Evolutionary conservation across 2,888 invertebrate species (phyloP).

Genomic region (Drepana falcataria): DNA sequence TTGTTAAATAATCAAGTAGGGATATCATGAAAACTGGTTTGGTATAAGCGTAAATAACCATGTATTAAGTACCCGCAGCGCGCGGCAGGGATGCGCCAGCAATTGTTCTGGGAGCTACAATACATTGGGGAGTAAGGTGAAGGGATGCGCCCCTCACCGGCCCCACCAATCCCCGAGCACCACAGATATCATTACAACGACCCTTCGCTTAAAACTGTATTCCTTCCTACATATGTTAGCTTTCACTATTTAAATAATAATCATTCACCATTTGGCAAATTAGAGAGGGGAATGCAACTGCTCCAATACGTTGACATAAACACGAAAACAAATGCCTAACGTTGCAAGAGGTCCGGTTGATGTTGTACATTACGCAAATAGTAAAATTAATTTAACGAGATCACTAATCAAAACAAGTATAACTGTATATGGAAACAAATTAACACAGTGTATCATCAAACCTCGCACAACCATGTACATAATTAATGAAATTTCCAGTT

Average conservation of each 20-base stretch:
- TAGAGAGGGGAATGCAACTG: slow-evolving; percentile 48
- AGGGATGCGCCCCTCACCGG: slow-evolving; percentile 55
- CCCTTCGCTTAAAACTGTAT: slow-evolving; percentile 45
- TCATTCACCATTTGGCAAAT: slow-evolving; percentile 51
- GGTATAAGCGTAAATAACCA: slow-evolving; percentile 42
- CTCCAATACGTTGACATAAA: not conserved
- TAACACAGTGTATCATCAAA: slow-evolving; percentile 59
- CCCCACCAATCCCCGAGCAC: slow-evolving; percentile 56
- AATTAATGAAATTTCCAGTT: slow-evolving; percentile 76
- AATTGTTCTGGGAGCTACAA: slow-evolving; percentile 23
- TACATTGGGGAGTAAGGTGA: slow-evolving; percentile 29
- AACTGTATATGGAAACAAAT: slow-evolving; percentile 57
- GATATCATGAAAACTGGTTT: slow-evolving; percentile 25
- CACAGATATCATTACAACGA: slow-evolving; percentile 50
- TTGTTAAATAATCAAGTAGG: not conserved
- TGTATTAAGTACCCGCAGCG: slow-evolving; percentile 57
- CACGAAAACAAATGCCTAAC: not conserved
- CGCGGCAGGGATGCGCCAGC: slow-evolving; percentile 39
- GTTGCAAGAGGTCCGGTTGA: too few relatives aligned
- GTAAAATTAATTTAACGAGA: slow-evolving; percentile 4
- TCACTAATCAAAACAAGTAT: slow-evolving; percentile 42
- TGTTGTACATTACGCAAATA: not conserved
- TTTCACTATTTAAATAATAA: slow-evolving; percentile 71
- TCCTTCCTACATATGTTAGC: slow-evolving; percentile 71
- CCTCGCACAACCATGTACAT: slow-evolving; percentile 57